Base-by-base conservation (phyloP, 2,888 invertebrate species). In the Synergus gifuensis region DNA sequence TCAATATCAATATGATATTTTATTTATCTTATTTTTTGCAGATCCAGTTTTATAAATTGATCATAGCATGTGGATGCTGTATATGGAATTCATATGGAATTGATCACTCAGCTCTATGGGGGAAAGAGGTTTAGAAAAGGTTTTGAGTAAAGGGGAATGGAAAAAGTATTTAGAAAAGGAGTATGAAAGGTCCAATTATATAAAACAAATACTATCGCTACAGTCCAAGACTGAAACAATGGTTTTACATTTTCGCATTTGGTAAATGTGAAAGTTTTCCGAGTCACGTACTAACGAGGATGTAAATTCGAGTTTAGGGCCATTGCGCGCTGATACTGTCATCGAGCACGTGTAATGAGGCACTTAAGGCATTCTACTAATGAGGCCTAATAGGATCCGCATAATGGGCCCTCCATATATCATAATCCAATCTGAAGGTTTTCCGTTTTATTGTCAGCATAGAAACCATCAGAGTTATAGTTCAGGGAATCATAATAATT, bases 281-380 rank as follows among this genome's bases (percentile, higher is more conserved):
- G 3, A 60, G 60, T 18, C 22, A 60, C 12, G 60, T 60, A 18
- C 18, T 58, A 60, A 22, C 12, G 60, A 22, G 22, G 12, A 12
- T 60, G 60, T 60, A 67, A 67, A 44, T 67, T 67, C 1, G 1
- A 46, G 22, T 44, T 67, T 22, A 46, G 44, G 46, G 14, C 18
- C 36, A 36, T 64, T 14, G 18, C 22, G 22, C 44, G 12, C 22
- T 67, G 18, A 67, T 67, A 67, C 14, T 60, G 44, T 46, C 67
- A 67, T 67, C 42, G 42, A 67, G 60, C 60, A 60, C 60, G 44
- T 44, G 67, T 66, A 67, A 67, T 22, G 44, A 44, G n/a, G 67
- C 18, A 22, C 67, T 67, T 44, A 44, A 67, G 44, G 67, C 18
- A 44, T 18, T n/a, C 22, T 67, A 42, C 44, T 44, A 67, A 67